Percentiles rank a stretch among this genome's conserved stretches.
Conservation (phyloP, 1,140 invertebrate species). For the Tetragnatha versicolor region DNA sequence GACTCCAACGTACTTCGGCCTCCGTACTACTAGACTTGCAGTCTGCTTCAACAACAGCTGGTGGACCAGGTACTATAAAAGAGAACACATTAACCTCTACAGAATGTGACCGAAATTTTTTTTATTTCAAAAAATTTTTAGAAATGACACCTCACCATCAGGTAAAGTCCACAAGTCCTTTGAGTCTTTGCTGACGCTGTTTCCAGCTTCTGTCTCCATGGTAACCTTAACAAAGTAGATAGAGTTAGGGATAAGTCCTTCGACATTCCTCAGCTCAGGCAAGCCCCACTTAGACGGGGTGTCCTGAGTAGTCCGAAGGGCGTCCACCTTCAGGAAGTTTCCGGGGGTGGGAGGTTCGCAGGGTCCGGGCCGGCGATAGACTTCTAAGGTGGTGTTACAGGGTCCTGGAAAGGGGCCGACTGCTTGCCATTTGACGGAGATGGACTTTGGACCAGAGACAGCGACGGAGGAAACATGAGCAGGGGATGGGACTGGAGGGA, state of each 20-base stretch:
- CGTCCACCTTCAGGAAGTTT: no score
- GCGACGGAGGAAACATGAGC: background rate
- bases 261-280: background rate
- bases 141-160: constrained; percentile 24
- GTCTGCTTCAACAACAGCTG: background rate
- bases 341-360: background rate
- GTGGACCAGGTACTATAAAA: constrained; percentile 9
- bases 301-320: no score
- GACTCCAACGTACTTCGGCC: background rate
- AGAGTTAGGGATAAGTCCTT: background rate
- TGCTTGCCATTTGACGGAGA: background rate
- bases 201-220: background rate
- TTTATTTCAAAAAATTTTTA: no score
- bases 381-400: background rate
- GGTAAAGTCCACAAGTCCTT: background rate
- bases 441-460: background rate
- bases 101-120: background rate
- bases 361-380: background rate
- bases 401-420: constrained; percentile 12
- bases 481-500: background rate
- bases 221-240: background rate
- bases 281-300: background rate
- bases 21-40: constrained; percentile 6
- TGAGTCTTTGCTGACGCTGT: background rate
- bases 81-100: background rate